A percentile compares a stretch with the other conserved stretches of the same genome.
These are phyloP conservation scores for Chesias legatella DNA, from an alignment of 2,888 invertebrate species.

Conservation along the genomic window DNA sequence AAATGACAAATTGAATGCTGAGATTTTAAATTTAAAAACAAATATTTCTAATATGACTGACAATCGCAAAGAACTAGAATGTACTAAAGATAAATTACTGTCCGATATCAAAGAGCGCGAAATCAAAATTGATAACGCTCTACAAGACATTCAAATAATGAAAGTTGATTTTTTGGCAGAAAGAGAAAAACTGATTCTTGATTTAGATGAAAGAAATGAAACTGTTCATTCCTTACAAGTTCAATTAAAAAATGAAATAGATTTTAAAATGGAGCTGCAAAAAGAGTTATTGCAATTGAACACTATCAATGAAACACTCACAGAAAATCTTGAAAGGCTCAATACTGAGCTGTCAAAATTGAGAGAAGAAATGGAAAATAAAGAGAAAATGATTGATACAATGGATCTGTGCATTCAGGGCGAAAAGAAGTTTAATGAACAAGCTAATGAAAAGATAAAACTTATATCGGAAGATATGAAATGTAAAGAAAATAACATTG, in stretches of 20 bases:
- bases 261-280: slow-evolving; percentile 47
- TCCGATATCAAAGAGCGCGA: slow-evolving; percentile 43
- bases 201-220: slow-evolving; percentile 50
- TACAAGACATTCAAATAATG: slow-evolving; percentile 45
- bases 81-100: slow-evolving; percentile 38
- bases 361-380: slow-evolving; percentile 35
- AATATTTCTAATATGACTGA: slow-evolving; percentile 36
- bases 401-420: slow-evolving; percentile 38
- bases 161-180: slow-evolving; percentile 40
- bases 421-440: slow-evolving; percentile 34
- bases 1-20: slow-evolving; percentile 43
- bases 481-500: slow-evolving; percentile 34
- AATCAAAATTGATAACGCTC: slow-evolving; percentile 35
- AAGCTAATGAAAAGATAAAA: slow-evolving; percentile 32
- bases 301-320: slow-evolving; percentile 29
- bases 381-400: slow-evolving; percentile 38
- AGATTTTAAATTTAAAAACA: slow-evolving; percentile 40
- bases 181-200: slow-evolving; percentile 39
- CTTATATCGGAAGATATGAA: slow-evolving; percentile 28
- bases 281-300: slow-evolving; percentile 40
- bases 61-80: slow-evolving; percentile 40
- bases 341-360: slow-evolving; percentile 30
- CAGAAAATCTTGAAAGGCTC: slow-evolving; percentile 34
- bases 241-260: slow-evolving; percentile 54
- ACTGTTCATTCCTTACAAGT: slow-evolving; percentile 46